Evolutionary conservation across 2,113 vertebrate genomes (phyloP), one percentile per base, ranked within the genome.

Genomic region (Xenus cinereus): DNA sequence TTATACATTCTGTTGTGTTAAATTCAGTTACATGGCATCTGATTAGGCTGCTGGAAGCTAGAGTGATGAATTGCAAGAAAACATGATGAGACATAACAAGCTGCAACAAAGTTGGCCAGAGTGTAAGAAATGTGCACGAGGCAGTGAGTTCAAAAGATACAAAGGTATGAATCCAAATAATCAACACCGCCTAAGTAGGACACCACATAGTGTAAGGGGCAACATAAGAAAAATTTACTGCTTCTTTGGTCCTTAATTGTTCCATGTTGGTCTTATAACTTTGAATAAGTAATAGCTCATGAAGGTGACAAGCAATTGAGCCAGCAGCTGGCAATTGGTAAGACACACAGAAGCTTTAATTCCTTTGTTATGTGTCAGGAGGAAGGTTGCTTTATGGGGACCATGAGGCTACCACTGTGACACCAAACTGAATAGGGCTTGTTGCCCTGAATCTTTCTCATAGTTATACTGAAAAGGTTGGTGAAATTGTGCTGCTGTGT

Each of bases 1-100:
- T 97, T 93, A 93, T 95, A 66, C 39, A 79, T 95, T 97, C 81
- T 95, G 82, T 91, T 96, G 87, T 87, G 66, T 93, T 96, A 98
- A 98, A 96, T 89, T 97, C 83, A 77, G 62, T 95, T 94, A 87
- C 66, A 75, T 53, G 67, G 77, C 74, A 93, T 87, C 62, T 0
- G 16, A 96, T 97, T 95, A 96, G 78, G 83, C 89, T 86, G 54
- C 91, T 81, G 82, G 74, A 95, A 97, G 63, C 43, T 56, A 56
- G 76, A 74, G 48, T 79, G 77, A 95, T 76, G 76, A 80, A 93
- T 60, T 91, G 68, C 93, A 95, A 66, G 73, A 82, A 95, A 97
- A 96, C 76, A 79, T 74, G 91, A 95, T 90, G 62, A 96, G 86
- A 91, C 62, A 59, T 68, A 89, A 85, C 69, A 93, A 92, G 90